These are phyloP conservation scores for Denticeps clupeoides DNA, from an alignment of 2,797 vertebrate genomes.

Conservation along the genomic window DNA sequence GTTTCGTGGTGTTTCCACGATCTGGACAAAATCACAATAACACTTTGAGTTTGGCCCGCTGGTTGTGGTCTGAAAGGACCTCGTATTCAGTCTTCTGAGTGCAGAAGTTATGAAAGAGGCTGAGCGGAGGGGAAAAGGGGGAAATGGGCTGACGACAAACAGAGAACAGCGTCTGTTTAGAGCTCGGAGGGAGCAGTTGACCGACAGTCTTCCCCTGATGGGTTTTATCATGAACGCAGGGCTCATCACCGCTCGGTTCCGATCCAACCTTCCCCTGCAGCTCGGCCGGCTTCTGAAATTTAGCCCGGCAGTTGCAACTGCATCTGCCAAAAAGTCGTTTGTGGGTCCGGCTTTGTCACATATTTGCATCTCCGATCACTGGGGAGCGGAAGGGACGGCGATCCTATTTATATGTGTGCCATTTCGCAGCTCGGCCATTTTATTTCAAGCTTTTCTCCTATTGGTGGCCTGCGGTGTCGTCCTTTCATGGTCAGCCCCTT, in stretches of 20 bases:
- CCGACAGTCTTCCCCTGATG: constrained; percentile 39
- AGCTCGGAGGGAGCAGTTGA: constrained; percentile 37
- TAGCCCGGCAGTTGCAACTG: no score
- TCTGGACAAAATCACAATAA: no score
- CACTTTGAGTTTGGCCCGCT: no score
- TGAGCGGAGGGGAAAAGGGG: neutral
- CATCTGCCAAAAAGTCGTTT: constrained; percentile 22
- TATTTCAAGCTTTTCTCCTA: constrained; percentile 39
- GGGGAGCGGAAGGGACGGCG: constrained; percentile 20
- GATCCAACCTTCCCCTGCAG: no score
- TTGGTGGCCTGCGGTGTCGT: constrained; percentile 30
- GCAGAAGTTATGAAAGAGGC: no score
- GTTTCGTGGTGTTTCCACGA: no score
- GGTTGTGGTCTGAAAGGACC: no score
- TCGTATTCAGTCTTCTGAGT: no score
- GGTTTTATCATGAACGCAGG: constrained; percentile 50
- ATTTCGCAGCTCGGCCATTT: constrained; percentile 41
- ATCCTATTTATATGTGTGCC: constrained; percentile 43
- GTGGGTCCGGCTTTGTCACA: constrained; percentile 26
- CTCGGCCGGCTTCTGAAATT: no score
- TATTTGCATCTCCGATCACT: constrained; percentile 26
- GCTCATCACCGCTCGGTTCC: no score
- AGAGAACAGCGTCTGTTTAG: constrained; percentile 23
- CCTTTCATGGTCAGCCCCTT: neutral
- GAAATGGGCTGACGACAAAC: constrained; percentile 46